Conservation (phyloP, 2,113 vertebrate genomes). For the Verasper variegatus region DNA sequence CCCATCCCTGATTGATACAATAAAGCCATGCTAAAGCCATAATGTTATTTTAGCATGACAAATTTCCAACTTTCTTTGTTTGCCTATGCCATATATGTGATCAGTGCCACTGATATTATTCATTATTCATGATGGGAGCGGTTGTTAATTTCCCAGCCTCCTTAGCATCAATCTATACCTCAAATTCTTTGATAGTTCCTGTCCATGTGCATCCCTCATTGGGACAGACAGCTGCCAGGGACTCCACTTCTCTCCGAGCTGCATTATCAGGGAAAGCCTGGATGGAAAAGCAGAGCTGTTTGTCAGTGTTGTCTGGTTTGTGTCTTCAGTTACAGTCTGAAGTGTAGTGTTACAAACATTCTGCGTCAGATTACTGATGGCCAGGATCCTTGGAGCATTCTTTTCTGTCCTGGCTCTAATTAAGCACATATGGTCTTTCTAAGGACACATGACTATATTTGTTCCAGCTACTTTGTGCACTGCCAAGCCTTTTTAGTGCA, state of each 20-base stretch:
- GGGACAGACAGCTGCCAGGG: constrained; percentile 89
- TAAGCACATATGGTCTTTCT: constrained; percentile 11
- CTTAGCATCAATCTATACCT: constrained; percentile 79
- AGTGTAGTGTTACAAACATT: constrained; percentile 1
- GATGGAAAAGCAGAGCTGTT: constrained; percentile 19
- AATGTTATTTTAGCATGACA: too few relatives aligned
- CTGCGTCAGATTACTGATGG: constrained; percentile 26
- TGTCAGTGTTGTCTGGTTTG: neutral
- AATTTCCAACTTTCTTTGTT: too few relatives aligned
- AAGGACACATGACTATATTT: neutral
- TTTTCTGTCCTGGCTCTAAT: constrained; percentile 34
- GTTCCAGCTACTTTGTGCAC: constrained; percentile 7
- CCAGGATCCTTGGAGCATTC: constrained; percentile 8
- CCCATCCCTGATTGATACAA: too few relatives aligned
- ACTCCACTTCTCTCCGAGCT: constrained; percentile 93
- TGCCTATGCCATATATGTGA: too few relatives aligned
- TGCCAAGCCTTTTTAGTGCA: constrained; percentile 5
- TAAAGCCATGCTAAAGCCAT: too few relatives aligned
- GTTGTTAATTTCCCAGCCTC: neutral
- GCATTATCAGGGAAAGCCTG: constrained; percentile 98
- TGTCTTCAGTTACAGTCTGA: constrained; percentile 22
- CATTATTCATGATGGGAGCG: too few relatives aligned
- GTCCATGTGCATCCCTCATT: constrained; percentile 92
- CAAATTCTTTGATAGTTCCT: constrained; percentile 94
- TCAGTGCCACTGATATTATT: too few relatives aligned